phyloP scores from a whole-genome alignment of 2,888 invertebrate species.

The Blera fallax region DNA sequence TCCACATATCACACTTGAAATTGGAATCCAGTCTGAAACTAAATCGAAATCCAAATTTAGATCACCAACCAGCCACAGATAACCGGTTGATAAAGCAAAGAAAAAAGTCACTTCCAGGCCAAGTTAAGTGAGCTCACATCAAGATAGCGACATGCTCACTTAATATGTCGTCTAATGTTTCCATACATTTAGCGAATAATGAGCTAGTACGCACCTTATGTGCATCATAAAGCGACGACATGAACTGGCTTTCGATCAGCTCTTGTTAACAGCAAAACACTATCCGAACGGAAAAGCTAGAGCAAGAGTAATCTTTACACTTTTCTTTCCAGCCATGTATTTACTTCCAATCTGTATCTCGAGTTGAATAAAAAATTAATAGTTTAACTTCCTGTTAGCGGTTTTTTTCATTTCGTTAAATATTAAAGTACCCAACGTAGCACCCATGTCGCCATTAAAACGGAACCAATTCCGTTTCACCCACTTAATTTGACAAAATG shows the following conservation, averaged over 20 bases:
- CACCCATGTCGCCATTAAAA: background rate
- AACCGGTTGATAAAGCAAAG: background rate
- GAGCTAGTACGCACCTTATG: background rate
- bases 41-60: background rate
- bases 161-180: background rate
- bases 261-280: background rate
- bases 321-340: background rate
- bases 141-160: background rate
- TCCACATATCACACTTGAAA: background rate
- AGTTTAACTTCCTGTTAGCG: background rate
- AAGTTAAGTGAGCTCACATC: background rate
- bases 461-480: background rate
- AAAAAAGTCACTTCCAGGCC: background rate
- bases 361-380: background rate
- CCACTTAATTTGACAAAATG: background rate
- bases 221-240: background rate
- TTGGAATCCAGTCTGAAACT: background rate
- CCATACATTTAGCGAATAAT: background rate
- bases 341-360: background rate
- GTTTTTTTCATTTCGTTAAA: background rate
- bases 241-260: background rate
- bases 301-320: background rate
- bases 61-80: background rate
- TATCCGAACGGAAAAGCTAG: background rate
- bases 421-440: background rate